phyloP scores from a whole-genome alignment of 2,113 vertebrate species.

The Hypocryptadius cinnamomeus region DNA sequence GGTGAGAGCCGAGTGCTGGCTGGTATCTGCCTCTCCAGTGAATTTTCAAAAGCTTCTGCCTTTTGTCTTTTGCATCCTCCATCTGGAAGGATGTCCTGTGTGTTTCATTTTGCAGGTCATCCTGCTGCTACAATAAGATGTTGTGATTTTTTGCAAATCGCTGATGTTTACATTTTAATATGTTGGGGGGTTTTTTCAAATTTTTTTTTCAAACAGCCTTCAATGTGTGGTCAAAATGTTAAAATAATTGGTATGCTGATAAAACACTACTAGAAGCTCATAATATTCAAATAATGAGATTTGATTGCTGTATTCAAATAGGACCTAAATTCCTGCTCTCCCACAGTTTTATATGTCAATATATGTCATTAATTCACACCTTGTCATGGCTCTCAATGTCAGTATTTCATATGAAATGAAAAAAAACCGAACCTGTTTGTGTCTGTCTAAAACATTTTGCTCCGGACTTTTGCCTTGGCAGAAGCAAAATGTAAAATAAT shows the following conservation, averaged over 20 bases:
- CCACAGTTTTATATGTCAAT: neutral
- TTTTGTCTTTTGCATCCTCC: neutral
- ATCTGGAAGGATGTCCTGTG: neutral
- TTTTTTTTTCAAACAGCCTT: neutral
- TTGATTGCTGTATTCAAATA: neutral
- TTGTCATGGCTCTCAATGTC: neutral
- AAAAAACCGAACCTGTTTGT: neutral
- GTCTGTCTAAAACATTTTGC: neutral
- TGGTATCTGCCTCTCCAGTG: neutral
- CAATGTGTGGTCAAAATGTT: neutral
- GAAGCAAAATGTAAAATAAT: slow-evolving; percentile 24
- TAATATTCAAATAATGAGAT: neutral
- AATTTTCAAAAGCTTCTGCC: neutral
- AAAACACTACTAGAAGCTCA: neutral
- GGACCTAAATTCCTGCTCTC: neutral
- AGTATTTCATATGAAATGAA: neutral
- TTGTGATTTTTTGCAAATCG: neutral
- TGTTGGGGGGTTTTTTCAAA: too few relatives aligned
- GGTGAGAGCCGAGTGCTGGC: neutral
- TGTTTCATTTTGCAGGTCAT: neutral
- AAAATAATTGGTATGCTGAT: neutral
- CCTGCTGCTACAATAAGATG: neutral
- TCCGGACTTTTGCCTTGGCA: neutral
- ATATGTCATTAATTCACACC: neutral
- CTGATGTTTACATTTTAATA: neutral